Base-by-base conservation (phyloP, 2,888 invertebrate species). In the Lymantria dispar region DNA sequence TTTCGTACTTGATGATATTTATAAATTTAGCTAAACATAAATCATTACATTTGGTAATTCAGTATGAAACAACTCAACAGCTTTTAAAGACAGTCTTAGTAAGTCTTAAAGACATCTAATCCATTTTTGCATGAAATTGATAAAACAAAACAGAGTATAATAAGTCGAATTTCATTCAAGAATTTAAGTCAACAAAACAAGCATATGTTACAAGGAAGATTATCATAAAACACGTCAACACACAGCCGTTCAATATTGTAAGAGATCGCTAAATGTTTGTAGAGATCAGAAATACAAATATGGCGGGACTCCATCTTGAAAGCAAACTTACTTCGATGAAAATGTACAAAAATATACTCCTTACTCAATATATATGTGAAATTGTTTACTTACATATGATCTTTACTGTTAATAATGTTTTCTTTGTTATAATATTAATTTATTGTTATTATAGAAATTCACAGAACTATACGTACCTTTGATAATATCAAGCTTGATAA, bases 211-310 rank as follows among this genome's bases (percentile, higher is more conserved):
- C 8, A 46, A 54, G 38, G 29, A 43, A 68, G 72, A 74, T 80
- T 74, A 78, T 68, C 68, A 74, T 75, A 74, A 74, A 70, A 70
- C 68, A 68, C 48, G 52, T 52, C 46, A 54, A 71, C 72, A 76
- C 70, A 68, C 56, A 62, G 43, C 44, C 42, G 41, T 48, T 64
- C 73, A 71, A 76, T 77, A 78, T 78, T 71, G 74, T 73, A 61
- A 72, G 73, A 70, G 68, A 75, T 76, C 57, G 52, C 56, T 64
- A 57, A 65, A 66, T 66, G 60, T 66, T 68, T 66, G 65, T 52
- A 7, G 48, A 65, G 64, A 67, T 64, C 58, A 62, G 56, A 47
- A 50, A 52, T 30, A 47, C 60, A 68, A 66, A 66, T 64, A 66
- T 55, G 48, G 42, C 51, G 52, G 43, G 50, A 56, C 54, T 47